Evolutionary conservation across 2,888 invertebrate genomes (phyloP), one percentile per base, ranked within the genome.

Genomic region (Lithosia quadra): DNA sequence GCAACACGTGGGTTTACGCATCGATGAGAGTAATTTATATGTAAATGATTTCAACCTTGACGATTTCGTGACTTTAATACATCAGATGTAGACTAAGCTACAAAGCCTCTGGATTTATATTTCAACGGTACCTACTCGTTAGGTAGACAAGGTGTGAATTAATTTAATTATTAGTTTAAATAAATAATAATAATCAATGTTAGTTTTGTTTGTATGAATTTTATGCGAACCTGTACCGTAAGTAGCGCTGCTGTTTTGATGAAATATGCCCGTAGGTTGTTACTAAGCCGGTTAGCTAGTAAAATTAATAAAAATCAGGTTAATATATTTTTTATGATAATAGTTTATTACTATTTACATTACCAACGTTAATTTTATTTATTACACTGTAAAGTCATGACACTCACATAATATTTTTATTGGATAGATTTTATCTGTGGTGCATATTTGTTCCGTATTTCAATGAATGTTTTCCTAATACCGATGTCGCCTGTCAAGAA

Each of bases 1-100:
- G 92, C 93, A 93, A 94, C 94, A 94, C 93, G 93, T 94, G 93
- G 93, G 92, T 92, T 92, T 91, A 92, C 90, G 88, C 91, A 91
- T 91, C 88, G 90, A 90, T 90, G 90, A 93, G 93, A 93, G 90
- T 94, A 90, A 95, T 95, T 94, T 95, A 94, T 93, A 95, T 95
- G 94, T 92, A 92, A 95, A 95, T 95, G 90, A 91, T 91, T 92
- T 89, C 86, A 88, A 90, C 89, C 91, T 91, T 92, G 92, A 93
- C 88, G 88, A 91, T 91, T 92, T 88, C 90, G 91, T 93, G 92
- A 90, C 91, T 92, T 84, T 92, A 92, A 94, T 92, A 85, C 87
- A 85, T 80, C 82, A 86, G 85, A 88, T 88, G 86, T 84, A 86
- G 83, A 78, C 85, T 78, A 84, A 87, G 84, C 83, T 84, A 85